A percentile compares a stretch with the other conserved stretches of the same genome.
Evolutionary conservation across 2,797 vertebrate genomes (phyloP).

Genomic region (Syngnathus rostellatus): DNA sequence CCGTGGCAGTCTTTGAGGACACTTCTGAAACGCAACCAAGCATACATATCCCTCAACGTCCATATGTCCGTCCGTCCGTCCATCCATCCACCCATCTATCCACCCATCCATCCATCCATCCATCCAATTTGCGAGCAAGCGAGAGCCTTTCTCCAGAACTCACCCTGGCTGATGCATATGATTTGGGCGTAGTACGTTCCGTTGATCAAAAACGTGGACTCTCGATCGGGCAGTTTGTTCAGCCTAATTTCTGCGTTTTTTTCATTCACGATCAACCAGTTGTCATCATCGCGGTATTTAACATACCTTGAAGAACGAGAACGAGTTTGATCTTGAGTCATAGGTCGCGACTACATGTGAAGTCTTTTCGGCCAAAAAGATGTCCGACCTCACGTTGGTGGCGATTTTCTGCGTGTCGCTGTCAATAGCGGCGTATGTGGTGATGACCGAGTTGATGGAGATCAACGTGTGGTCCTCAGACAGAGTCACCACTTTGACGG

Average conservation of each 20-base stretch:
- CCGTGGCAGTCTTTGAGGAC: conserved; percentile 77
- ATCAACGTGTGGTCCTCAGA: conserved; percentile 45
- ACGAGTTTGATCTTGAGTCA: neutral
- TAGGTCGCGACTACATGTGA: neutral
- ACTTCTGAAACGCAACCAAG: conserved; percentile 55
- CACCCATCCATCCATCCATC: too few species aligned
- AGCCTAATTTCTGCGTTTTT: conserved; percentile 78
- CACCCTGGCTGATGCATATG: conserved; percentile 75
- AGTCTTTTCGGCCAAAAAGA: neutral
- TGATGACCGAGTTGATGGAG: conserved; percentile 50
- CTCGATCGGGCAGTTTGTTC: conserved; percentile 72
- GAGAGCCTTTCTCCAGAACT: conserved; percentile 31
- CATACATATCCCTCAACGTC: neutral
- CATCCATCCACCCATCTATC: too few species aligned
- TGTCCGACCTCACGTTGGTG: conserved; percentile 74
- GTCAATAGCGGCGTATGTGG: conserved; percentile 74
- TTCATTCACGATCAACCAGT: conserved; percentile 77
- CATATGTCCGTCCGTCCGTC: neutral
- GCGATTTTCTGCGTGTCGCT: conserved; percentile 74
- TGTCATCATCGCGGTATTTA: conserved; percentile 69
- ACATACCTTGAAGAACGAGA: conserved; percentile 67
- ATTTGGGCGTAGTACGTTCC: conserved; percentile 77
- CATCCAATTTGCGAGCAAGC: too few species aligned
- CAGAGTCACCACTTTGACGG: conserved; percentile 59
- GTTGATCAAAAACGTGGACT: conserved; percentile 69